These are phyloP conservation scores for Cyanistes caeruleus DNA, from an alignment of 2,113 vertebrate species.

Conservation along the genomic window DNA sequence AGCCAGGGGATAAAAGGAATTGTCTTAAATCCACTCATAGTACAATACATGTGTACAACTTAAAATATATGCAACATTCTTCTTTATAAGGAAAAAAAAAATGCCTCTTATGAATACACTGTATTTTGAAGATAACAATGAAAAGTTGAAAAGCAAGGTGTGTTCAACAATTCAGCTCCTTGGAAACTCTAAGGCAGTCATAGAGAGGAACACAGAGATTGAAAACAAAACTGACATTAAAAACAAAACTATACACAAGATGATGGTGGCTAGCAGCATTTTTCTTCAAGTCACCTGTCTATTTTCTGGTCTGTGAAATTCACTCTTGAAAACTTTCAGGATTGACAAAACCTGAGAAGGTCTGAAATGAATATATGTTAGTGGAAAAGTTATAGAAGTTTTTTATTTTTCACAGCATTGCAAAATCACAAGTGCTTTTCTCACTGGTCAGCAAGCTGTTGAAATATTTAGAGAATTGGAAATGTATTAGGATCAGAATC, in stretches of 20 bases:
- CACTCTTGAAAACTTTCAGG: not conserved
- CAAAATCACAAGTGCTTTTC: not conserved
- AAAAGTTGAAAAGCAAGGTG: not conserved
- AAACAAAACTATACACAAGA: not conserved
- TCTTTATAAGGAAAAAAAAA: not conserved
- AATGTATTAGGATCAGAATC: not conserved
- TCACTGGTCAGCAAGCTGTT: not conserved
- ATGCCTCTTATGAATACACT: not conserved
- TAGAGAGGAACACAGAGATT: not conserved
- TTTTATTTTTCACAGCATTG: not conserved
- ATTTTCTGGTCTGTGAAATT: not conserved
- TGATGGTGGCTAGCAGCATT: not conserved
- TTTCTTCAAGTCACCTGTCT: not conserved
- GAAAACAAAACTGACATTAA: conserved; percentile 18
- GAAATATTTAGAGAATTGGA: not conserved
- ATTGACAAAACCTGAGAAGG: not conserved
- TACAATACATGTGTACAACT: not conserved
- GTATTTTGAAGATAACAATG: not conserved
- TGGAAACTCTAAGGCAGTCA: conserved; percentile 12
- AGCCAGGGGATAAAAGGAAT: not conserved
- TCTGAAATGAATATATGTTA: not conserved
- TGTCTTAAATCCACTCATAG: not conserved
- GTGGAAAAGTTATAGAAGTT: not conserved
- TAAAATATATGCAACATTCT: not conserved
- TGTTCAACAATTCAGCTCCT: not conserved